Base-by-base conservation (phyloP, 2,888 invertebrate species). In the Zhuqinia jingwanae region DNA sequence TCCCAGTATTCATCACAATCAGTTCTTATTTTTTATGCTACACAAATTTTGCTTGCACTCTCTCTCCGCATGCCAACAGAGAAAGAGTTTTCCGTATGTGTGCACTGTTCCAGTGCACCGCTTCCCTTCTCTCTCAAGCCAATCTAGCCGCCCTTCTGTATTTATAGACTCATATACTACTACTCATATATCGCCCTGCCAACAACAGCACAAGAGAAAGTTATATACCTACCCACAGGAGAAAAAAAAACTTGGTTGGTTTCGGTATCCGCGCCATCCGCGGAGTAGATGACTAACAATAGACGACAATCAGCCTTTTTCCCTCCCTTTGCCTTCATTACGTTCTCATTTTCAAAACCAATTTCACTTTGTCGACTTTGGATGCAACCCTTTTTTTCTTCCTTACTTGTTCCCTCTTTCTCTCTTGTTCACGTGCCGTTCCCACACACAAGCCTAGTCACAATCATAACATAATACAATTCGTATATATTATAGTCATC, bases 311-410 rank as follows among this genome's bases (percentile, higher is more conserved):
- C 85, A 85, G 75, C 73, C 73, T 53, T 83, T 83, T 76, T 78
- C 76, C 82, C 77, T 77, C 77, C 56, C 78, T 63, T 75, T 42
- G 58, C 85, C 85, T 85, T 85, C 85, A 85, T 85, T 85, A 85
- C 79, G 85, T 60, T 79, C 79, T 85, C 79, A 80, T 85, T 85
- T 85, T 79, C 85, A 85, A 79, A 85, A 79, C 79, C 79, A 85
- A 85, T 79, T 85, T 85, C 53, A 85, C 53, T 85, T 75, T 53
- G 60, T 22, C 53, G 36, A 65, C 30, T 36, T 36, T 77, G 53
- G 58, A 65, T 84, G 76, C 76, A 77, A 76, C 84, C 68, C 84
- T 76, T 83, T 73, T 47, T n/a, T n/a, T n/a, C n/a, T n/a, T n/a
- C n/a, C n/a, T n/a, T n/a, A n/a, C n/a, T n/a, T n/a, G n/a, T n/a